These are phyloP conservation scores for Acanthaster planci DNA, from an alignment of 35 echinoderm and acorn worm genomes.

Conservation along the genomic window DNA sequence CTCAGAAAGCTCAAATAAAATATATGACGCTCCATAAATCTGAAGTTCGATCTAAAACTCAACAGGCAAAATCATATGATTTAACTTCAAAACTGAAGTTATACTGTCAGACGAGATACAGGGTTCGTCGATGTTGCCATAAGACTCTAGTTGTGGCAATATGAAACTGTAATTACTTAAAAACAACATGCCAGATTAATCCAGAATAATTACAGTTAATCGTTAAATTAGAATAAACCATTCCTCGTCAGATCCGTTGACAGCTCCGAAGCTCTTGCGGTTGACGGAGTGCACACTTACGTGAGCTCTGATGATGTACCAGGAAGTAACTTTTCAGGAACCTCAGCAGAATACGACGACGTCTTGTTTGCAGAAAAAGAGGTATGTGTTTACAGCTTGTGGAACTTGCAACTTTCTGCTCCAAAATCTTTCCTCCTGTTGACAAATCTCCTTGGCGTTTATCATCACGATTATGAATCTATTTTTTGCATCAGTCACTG, in stretches of 20 bases:
- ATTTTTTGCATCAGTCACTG: too few relatives aligned
- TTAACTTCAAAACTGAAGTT: background rate
- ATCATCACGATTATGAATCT: too few relatives aligned
- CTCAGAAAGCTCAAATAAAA: too few relatives aligned
- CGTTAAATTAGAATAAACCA: background rate
- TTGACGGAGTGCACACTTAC: slow-evolving; percentile 62
- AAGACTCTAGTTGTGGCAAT: background rate
- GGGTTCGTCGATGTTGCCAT: too few relatives aligned
- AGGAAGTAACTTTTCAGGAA: slow-evolving; percentile 33
- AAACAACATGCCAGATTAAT: background rate
- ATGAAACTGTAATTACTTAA: background rate
- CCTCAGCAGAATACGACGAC: slow-evolving; percentile 37
- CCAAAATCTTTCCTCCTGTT: too few relatives aligned
- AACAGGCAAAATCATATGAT: background rate
- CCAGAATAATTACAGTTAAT: background rate
- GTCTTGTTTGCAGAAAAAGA: slow-evolving; percentile 75
- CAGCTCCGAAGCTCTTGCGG: slow-evolving; percentile 36
- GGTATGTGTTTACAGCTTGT: slow-evolving; percentile 49
- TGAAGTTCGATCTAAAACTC: too few relatives aligned
- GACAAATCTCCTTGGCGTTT: too few relatives aligned
- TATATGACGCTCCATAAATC: too few relatives aligned
- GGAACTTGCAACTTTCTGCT: too few relatives aligned
- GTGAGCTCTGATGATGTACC: slow-evolving; percentile 53
- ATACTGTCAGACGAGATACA: background rate
- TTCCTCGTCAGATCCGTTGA: slow-evolving; percentile 66